Conservation (phyloP, 2,888 invertebrate species). For the Euzetes globulus region DNA sequence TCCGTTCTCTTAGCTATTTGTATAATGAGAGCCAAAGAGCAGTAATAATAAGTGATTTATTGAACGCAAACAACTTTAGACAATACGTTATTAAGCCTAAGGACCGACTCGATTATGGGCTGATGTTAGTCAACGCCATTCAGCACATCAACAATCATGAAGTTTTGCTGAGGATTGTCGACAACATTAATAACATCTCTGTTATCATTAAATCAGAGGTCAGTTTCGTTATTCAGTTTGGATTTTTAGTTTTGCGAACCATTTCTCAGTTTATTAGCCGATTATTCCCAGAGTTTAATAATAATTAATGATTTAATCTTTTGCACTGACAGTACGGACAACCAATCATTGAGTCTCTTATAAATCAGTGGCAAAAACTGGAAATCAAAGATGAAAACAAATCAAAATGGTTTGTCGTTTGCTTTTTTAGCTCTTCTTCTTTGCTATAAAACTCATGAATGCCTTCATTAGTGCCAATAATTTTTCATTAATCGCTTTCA, state of each 20-base stretch:
- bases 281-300: not conserved
- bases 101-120: not conserved
- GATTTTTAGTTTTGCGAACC: not conserved
- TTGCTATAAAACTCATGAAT: too few relatives aligned
- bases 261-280: not conserved
- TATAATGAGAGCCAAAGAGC: conserved; percentile 32
- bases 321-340: conserved; percentile 15
- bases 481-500: too few relatives aligned
- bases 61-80: conserved; percentile 22
- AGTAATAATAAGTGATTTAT: conserved; percentile 19
- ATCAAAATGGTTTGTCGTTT: conserved; percentile 8
- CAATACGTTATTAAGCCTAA: conserved; percentile 19
- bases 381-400: not conserved
- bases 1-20: conserved; percentile 29
- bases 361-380: conserved; percentile 5
- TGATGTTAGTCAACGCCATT: conserved; percentile 12
- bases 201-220: conserved; percentile 10
- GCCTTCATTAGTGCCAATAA: too few relatives aligned
- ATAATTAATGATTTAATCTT: not conserved
- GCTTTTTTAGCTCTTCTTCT: not conserved
- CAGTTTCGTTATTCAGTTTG: not conserved
- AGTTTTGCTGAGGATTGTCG: not conserved
- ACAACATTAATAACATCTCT: conserved; percentile 8
- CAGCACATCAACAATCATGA: not conserved
- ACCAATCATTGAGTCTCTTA: not conserved